These are phyloP conservation scores for Drosophila nr. perissopoda DNA, from an alignment of 2,888 invertebrate genomes.

Conservation along the genomic window DNA sequence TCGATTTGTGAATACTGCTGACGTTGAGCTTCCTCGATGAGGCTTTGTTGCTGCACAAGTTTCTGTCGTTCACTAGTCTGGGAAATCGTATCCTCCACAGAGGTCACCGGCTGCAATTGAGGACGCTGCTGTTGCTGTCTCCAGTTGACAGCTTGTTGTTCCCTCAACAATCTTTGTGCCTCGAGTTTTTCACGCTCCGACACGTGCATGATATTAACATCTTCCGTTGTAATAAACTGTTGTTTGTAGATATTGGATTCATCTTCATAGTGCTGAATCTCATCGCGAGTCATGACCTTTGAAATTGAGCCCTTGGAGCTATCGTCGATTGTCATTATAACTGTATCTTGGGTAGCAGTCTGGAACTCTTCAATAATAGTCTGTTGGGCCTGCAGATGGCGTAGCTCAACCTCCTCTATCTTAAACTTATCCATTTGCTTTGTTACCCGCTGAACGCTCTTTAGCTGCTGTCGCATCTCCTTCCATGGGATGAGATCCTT, in stretches of 20 bases:
- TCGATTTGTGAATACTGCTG: conserved; percentile 76
- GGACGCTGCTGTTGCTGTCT: conserved; percentile 70
- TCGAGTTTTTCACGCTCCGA: conserved; percentile 83
- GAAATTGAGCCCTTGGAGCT: conserved; percentile 81
- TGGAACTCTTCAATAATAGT: conserved; percentile 85
- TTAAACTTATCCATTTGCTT: conserved; percentile 85
- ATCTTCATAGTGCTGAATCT: conserved; percentile 80
- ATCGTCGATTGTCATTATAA: conserved; percentile 86
- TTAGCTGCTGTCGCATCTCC: conserved; percentile 84
- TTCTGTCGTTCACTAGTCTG: conserved; percentile 65
- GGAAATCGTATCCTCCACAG: conserved; percentile 72
- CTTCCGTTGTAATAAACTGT: conserved; percentile 82
- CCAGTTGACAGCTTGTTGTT: conserved; percentile 84
- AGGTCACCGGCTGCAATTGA: conserved; percentile 70
- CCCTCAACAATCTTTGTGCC: conserved; percentile 78
- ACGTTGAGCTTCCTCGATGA: conserved; percentile 71
- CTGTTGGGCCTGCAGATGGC: conserved; percentile 78
- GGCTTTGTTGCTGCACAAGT: conserved; percentile 74
- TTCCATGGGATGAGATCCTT: conserved; percentile 83
- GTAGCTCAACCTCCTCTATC: conserved; percentile 85
- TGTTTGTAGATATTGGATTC: conserved; percentile 72
- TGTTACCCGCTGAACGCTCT: conserved; percentile 84
- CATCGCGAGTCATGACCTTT: conserved; percentile 78
- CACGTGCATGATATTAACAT: conserved; percentile 82
- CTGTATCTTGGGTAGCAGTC: conserved; percentile 87